Evolutionary conservation across 1,140 invertebrate species (phyloP).

Genomic region (Ephestia elutella): DNA sequence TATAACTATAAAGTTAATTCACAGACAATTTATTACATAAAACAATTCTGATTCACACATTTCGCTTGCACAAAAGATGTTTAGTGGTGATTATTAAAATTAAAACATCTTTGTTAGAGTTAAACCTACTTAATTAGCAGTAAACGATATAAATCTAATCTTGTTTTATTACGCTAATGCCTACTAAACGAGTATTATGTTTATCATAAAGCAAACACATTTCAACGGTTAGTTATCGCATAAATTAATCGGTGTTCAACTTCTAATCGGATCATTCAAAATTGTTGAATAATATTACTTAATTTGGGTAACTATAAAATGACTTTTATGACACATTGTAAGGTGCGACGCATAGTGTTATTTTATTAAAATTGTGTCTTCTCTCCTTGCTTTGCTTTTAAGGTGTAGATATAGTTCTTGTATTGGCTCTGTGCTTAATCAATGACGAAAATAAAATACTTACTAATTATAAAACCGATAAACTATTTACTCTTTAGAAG

Average conservation of each 20-base stretch:
- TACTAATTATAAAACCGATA: no score
- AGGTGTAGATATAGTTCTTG: no score
- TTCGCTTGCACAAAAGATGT: background rate
- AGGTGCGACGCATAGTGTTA: no score
- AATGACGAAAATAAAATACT: no score
- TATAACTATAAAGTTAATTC: background rate
- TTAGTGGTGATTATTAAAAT: background rate
- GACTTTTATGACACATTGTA: no score
- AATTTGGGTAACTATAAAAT: background rate
- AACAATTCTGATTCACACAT: background rate
- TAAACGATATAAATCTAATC: conserved; percentile 50
- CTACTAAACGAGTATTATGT: conserved; percentile 20
- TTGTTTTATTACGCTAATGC: conserved; percentile 27
- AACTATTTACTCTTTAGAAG: no score
- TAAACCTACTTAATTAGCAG: conserved; percentile 25
- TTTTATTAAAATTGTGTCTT: no score
- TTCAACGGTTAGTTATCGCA: conserved; percentile 10
- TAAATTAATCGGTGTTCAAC: conserved; percentile 7
- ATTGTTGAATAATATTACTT: background rate
- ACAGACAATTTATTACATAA: background rate
- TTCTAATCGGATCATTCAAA: conserved; percentile 8
- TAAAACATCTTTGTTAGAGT: conserved; percentile 25
- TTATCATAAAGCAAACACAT: conserved; percentile 12
- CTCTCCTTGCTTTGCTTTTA: no score
- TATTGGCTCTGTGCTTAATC: no score